Conservation (phyloP, 1,140 invertebrate genomes). For the Akabosia matsudoensis region DNA sequence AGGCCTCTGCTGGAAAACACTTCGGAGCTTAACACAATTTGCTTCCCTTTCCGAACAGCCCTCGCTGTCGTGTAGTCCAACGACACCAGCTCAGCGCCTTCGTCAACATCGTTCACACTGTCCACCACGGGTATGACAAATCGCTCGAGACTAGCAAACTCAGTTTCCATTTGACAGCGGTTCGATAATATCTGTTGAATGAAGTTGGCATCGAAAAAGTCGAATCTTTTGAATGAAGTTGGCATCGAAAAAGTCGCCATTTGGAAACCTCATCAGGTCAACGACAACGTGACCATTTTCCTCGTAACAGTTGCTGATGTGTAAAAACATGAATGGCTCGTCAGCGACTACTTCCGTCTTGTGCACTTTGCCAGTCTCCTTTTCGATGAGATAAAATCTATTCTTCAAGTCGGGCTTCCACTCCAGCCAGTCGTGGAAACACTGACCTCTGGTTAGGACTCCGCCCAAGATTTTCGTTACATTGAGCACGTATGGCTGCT, state of each 20-base stretch:
- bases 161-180: not conserved
- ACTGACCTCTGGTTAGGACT: slow-evolving; percentile 28
- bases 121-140: slow-evolving; percentile 34
- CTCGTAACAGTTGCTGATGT: slow-evolving; percentile 40
- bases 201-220: not conserved
- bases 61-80: not conserved
- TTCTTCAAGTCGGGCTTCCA: slow-evolving; percentile 36
- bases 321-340: slow-evolving; percentile 33
- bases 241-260: slow-evolving; percentile 23
- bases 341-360: slow-evolving; percentile 33
- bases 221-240: slow-evolving; percentile 1
- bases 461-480: slow-evolving; percentile 32
- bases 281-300: slow-evolving; percentile 27
- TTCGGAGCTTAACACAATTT: slow-evolving; percentile 27
- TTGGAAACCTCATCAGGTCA: slow-evolving; percentile 26
- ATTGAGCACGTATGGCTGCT: slow-evolving; percentile 38
- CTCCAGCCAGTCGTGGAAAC: slow-evolving; percentile 36
- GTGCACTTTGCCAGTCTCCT: slow-evolving; percentile 37
- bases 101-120: not conserved
- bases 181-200: slow-evolving; percentile 1
- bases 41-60: slow-evolving; percentile 32
- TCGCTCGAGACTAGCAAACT: slow-evolving; percentile 27
- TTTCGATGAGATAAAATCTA: slow-evolving; percentile 38
- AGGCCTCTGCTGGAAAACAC: slow-evolving; percentile 28
- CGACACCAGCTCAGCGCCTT: slow-evolving; percentile 3